Conservation (phyloP, 1,140 invertebrate genomes). For the Radopholus similis region DNA sequence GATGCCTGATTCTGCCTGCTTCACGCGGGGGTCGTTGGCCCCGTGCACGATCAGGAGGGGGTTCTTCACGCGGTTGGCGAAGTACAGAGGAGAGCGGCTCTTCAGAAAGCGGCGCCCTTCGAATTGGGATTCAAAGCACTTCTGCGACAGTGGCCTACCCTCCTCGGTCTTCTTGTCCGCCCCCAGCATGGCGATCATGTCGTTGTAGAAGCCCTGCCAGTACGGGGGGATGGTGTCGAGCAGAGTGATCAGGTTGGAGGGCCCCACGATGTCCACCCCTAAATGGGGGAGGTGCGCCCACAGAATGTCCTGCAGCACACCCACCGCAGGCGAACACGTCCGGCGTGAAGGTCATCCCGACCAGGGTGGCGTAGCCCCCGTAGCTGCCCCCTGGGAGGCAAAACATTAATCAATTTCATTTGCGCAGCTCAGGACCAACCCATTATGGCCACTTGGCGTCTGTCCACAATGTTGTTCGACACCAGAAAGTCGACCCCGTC, state of each 20-base stretch:
- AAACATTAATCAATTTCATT: neutral
- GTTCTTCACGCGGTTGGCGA: constrained; percentile 43
- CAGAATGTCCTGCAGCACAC: neutral
- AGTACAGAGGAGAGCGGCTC: constrained; percentile 49
- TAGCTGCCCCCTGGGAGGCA: constrained; percentile 43
- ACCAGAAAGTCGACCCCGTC: constrained; percentile 57
- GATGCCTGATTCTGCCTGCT: constrained; percentile 43
- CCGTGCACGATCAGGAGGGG: constrained; percentile 48
- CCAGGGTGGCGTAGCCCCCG: constrained; percentile 58
- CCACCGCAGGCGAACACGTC: constrained; percentile 57
- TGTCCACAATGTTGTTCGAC: constrained; percentile 49
- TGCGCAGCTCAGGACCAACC: constrained; percentile 20
- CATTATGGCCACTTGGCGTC: constrained; percentile 52
- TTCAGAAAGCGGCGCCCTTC: constrained; percentile 36
- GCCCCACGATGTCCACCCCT: constrained; percentile 57
- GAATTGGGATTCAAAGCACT: neutral
- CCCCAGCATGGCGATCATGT: constrained; percentile 57
- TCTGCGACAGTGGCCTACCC: constrained; percentile 1
- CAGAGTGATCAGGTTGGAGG: constrained; percentile 55
- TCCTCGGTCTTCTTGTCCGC: constrained; percentile 51
- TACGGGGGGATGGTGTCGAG: constrained; percentile 58
- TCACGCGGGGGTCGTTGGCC: constrained; percentile 47
- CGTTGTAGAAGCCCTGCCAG: constrained; percentile 58
- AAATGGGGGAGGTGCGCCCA: neutral
- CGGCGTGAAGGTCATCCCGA: constrained; percentile 60